A percentile compares a stretch with the other conserved stretches of the same genome.
These are phyloP conservation scores for Byasa hedistus DNA, from an alignment of 2,888 invertebrate species.

Conservation along the genomic window DNA sequence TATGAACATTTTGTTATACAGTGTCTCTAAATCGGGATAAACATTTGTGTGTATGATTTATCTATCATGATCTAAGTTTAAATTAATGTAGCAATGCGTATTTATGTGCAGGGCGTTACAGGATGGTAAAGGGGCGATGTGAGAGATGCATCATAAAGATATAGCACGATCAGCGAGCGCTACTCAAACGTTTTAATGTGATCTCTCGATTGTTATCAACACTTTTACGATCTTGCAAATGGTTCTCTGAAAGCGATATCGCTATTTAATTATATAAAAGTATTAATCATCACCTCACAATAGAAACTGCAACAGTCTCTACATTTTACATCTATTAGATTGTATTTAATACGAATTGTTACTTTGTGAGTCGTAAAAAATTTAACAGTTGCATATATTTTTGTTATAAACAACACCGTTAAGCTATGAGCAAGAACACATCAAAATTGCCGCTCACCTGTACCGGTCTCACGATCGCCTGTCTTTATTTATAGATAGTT, in stretches of 20 bases:
- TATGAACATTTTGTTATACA: slow-evolving; percentile 23
- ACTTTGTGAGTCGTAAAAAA: slow-evolving; percentile 10
- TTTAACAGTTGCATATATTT: slow-evolving; percentile 32
- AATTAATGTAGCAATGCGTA: slow-evolving; percentile 34
- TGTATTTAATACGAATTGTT: slow-evolving; percentile 21
- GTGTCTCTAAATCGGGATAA: slow-evolving; percentile 1
- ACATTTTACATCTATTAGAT: slow-evolving; percentile 29
- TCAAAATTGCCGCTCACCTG: slow-evolving; percentile 69
- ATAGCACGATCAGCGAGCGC: slow-evolving; percentile 59
- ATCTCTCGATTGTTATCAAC: slow-evolving; percentile 65
- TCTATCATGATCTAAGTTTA: slow-evolving; percentile 37
- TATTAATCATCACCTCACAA: slow-evolving; percentile 34
- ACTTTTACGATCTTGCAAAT: slow-evolving; percentile 71
- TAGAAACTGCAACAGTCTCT: slow-evolving; percentile 21
- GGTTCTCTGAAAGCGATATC: slow-evolving; percentile 69
- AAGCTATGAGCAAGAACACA: slow-evolving; percentile 53
- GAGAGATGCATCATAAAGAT: slow-evolving; percentile 69
- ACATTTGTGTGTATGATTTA: slow-evolving; percentile 23
- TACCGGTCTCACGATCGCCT: slow-evolving; percentile 71
- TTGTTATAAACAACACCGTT: slow-evolving; percentile 53
- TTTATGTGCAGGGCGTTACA: slow-evolving; percentile 41
- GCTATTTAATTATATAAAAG: slow-evolving; percentile 52
- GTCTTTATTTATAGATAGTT: slow-evolving; percentile 68
- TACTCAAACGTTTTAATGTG: slow-evolving; percentile 64
- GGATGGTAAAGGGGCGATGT: slow-evolving; percentile 48